phyloP scores from a whole-genome alignment of 2,113 vertebrate genomes.

The Zosterops lateralis region DNA sequence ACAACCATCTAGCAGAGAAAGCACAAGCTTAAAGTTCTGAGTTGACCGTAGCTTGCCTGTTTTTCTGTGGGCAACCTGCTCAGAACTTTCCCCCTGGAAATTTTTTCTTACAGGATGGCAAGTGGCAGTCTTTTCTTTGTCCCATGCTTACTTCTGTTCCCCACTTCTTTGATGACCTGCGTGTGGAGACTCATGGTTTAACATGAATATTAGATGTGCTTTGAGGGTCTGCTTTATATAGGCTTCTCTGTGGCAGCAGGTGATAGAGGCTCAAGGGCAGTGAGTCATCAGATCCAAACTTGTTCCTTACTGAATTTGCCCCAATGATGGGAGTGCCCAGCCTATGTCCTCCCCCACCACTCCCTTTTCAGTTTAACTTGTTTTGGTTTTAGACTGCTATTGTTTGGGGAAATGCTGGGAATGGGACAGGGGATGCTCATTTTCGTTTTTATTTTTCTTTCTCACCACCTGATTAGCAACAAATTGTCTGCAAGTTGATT shows the following conservation, averaged over 20 bases:
- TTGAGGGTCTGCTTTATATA: not conserved
- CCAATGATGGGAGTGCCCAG: not conserved
- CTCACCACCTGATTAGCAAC: not conserved
- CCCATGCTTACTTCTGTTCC: not conserved
- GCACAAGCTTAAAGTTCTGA: not conserved
- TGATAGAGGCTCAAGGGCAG: not conserved
- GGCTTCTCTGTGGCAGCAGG: not conserved
- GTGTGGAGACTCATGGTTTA: not conserved
- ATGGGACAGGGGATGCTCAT: too few relatives aligned
- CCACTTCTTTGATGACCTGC: not conserved
- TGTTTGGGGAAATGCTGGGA: not conserved
- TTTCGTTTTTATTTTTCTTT: not conserved
- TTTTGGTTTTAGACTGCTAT: not conserved
- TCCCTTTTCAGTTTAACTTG: not conserved
- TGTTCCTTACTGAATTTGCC: not conserved
- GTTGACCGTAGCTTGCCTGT: not conserved
- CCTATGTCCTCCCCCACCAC: accelerated
- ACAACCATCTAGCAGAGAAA: not conserved
- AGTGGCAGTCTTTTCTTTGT: not conserved
- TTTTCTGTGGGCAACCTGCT: not conserved
- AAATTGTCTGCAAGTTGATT: not conserved
- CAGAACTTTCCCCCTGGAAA: not conserved
- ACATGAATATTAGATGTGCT: not conserved
- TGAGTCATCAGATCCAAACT: not conserved
- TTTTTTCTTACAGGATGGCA: not conserved